Conservation (phyloP, 2,888 invertebrate genomes). For the Lasiommata megera region DNA sequence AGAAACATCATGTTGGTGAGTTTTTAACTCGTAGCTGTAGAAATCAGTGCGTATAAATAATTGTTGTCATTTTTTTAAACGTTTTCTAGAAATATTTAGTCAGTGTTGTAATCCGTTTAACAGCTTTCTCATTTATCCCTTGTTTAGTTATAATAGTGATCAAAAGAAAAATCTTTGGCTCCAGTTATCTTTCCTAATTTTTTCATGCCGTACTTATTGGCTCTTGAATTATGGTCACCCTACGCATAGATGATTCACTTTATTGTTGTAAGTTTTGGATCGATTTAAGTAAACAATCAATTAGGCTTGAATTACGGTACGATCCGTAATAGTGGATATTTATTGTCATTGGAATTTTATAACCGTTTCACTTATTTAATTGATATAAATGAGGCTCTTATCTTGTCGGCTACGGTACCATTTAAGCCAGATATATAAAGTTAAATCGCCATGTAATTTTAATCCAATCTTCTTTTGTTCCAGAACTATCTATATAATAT, state of each 20-base stretch:
- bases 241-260: conserved; percentile 66
- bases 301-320: conserved; percentile 70
- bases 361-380: conserved; percentile 76
- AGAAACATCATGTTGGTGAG: too few species aligned
- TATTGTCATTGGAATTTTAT: conserved; percentile 72
- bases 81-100: too few species aligned
- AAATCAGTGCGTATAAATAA: too few species aligned
- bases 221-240: conserved; percentile 38
- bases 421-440: conserved; percentile 15
- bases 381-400: conserved; percentile 42
- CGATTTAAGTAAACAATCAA: conserved; percentile 75
- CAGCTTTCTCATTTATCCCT: too few species aligned
- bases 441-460: not conserved
- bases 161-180: too few species aligned
- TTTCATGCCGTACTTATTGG: too few species aligned
- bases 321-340: conserved; percentile 71
- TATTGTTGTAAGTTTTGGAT: conserved; percentile 64
- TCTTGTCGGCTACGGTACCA: conserved; percentile 6
- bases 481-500: not conserved
- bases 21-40: too few species aligned
- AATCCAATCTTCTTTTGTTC: not conserved
- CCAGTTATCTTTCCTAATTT: too few species aligned
- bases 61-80: too few species aligned
- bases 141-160: too few species aligned
- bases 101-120: too few species aligned